These are phyloP conservation scores for Agapornis canus DNA, from an alignment of 2,797 vertebrate genomes.

Conservation along the genomic window DNA sequence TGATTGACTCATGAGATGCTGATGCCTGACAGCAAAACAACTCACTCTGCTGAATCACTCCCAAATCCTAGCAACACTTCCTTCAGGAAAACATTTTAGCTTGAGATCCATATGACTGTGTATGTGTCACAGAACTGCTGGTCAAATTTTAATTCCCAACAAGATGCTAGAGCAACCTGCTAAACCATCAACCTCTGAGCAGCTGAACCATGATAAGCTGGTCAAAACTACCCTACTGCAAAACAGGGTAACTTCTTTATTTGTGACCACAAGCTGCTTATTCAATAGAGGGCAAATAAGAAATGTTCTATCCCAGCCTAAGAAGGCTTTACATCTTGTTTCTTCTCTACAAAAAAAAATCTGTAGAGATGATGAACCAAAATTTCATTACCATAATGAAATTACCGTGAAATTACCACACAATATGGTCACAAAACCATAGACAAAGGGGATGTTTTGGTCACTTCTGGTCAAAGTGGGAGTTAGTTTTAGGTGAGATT, in stretches of 20 bases:
- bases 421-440: not conserved
- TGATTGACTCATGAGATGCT: not conserved
- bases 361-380: not conserved
- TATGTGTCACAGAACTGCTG: not conserved
- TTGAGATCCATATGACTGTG: not conserved
- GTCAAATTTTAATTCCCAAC: not conserved
- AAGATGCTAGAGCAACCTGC: not conserved
- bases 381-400: not conserved
- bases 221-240: not conserved
- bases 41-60: slow-evolving; percentile 16
- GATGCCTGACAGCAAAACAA: not conserved
- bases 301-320: not conserved
- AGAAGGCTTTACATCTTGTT: not conserved
- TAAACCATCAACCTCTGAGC: not conserved
- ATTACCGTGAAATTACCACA: not conserved
- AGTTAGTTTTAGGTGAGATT: not conserved
- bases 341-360: not conserved
- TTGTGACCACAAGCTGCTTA: not conserved
- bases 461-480: not conserved
- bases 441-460: not conserved
- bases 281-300: not conserved
- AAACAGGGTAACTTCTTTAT: not conserved
- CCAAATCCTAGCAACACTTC: not conserved
- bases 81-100: not conserved
- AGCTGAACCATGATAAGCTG: not conserved